Percentiles rank a stretch among this genome's conserved stretches.
These are phyloP conservation scores for Parnassius smintheus DNA, from an alignment of 2,888 invertebrate genomes.

Conservation along the genomic window DNA sequence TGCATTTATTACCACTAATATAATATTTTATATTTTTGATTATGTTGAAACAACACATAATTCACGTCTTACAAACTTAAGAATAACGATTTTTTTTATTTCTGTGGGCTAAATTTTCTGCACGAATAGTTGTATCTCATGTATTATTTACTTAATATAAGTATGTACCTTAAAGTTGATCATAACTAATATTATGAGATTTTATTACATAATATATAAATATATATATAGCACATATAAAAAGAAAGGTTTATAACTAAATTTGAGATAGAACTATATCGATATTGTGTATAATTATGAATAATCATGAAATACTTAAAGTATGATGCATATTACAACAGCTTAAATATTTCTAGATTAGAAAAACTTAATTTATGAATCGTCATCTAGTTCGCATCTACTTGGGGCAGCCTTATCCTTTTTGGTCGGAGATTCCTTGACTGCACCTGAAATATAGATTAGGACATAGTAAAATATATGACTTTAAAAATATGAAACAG, in stretches of 20 bases:
- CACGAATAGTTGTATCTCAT: slow-evolving; percentile 14
- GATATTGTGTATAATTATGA: slow-evolving; percentile 2
- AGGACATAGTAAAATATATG: background rate
- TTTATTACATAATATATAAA: slow-evolving; percentile 9
- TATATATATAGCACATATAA: background rate
- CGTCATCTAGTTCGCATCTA: slow-evolving; percentile 54
- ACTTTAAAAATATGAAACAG: too few species aligned
- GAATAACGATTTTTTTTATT: background rate
- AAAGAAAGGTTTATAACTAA: background rate
- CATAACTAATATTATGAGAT: slow-evolving; percentile 12
- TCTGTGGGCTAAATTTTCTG: slow-evolving; percentile 1
- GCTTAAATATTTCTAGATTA: slow-evolving; percentile 6
- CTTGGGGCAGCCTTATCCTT: slow-evolving; percentile 47
- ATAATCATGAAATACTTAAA: slow-evolving; percentile 4
- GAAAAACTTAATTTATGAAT: slow-evolving; percentile 31
- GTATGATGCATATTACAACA: slow-evolving; percentile 3
- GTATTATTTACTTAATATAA: slow-evolving; percentile 14
- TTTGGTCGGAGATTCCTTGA: slow-evolving; percentile 53
- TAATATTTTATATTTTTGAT: slow-evolving; percentile 1
- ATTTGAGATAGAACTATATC: slow-evolving; percentile 1
- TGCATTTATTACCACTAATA: background rate
- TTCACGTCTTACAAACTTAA: background rate
- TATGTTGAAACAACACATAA: background rate
- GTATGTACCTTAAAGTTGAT: slow-evolving; percentile 3
- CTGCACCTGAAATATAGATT: slow-evolving; percentile 40